A percentile compares a stretch with the other conserved stretches of the same genome.
Evolutionary conservation across 2,797 vertebrate genomes (phyloP).

Genomic region (Falco cherrug): DNA sequence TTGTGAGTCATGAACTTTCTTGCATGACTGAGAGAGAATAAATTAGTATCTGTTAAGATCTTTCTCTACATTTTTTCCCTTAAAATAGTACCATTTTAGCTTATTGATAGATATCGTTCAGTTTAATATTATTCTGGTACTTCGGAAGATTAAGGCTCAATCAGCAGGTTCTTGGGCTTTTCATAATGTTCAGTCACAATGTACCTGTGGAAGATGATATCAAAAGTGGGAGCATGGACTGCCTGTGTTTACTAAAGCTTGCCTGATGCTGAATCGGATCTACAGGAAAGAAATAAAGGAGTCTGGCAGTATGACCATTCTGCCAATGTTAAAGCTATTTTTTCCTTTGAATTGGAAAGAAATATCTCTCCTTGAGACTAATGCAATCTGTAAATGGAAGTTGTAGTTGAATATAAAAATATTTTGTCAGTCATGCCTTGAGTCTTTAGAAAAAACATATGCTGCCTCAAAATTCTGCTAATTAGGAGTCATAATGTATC

Average conservation of each 20-base stretch:
- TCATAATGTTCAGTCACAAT: neutral
- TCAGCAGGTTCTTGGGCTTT: conserved; percentile 18
- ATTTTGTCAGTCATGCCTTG: conserved; percentile 18
- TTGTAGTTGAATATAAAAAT: conserved; percentile 50
- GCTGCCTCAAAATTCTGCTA: neutral
- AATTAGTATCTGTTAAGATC: neutral
- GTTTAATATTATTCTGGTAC: conserved; percentile 35
- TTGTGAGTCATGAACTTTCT: conserved; percentile 43
- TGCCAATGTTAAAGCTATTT: neutral
- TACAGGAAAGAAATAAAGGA: neutral
- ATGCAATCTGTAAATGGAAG: conserved; percentile 39
- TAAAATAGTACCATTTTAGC: conserved; percentile 32
- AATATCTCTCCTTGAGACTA: conserved; percentile 28
- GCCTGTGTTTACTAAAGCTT: neutral
- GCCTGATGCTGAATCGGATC: neutral
- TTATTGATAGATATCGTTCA: conserved; percentile 5
- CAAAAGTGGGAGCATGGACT: neutral
- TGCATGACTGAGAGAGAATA: conserved; percentile 31
- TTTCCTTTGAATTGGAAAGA: conserved; percentile 41
- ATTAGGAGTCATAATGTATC: neutral
- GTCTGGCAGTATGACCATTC: neutral
- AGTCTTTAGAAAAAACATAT: neutral
- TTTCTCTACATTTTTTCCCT: neutral
- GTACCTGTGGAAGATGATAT: neutral
- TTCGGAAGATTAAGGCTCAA: neutral